Evolutionary conservation across 2,888 invertebrate species (phyloP).

Genomic region (Hypsopygia costalis): DNA sequence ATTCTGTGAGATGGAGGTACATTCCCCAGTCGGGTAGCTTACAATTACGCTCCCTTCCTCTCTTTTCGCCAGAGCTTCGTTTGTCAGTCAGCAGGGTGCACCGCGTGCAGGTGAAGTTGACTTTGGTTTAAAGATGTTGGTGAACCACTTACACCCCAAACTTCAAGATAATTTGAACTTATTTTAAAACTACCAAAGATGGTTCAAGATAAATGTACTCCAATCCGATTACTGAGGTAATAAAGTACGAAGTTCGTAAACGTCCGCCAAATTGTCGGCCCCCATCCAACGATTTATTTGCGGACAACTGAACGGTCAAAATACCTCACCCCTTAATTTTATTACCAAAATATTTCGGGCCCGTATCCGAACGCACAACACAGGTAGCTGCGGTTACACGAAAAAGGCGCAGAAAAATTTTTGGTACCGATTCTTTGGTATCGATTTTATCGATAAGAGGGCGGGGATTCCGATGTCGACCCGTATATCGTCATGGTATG

Average conservation of each 20-base stretch:
- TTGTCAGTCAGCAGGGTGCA: too few species aligned
- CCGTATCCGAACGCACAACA: slow-evolving; percentile 6
- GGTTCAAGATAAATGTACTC: background rate
- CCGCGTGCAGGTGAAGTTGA: too few species aligned
- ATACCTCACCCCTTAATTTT: slow-evolving; percentile 23
- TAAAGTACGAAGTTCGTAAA: slow-evolving; percentile 1
- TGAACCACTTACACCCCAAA: too few species aligned
- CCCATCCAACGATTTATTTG: slow-evolving; percentile 34
- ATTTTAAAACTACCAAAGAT: background rate
- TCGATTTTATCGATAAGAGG: slow-evolving; percentile 6
- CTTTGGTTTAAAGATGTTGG: too few species aligned
- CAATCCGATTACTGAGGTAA: background rate
- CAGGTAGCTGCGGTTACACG: slow-evolving; percentile 6
- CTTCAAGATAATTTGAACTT: too few species aligned
- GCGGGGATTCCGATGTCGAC: slow-evolving; percentile 2
- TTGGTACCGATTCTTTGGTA: background rate
- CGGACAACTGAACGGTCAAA: slow-evolving; percentile 26
- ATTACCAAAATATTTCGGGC: slow-evolving; percentile 8
- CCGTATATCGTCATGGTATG: slow-evolving; percentile 2
- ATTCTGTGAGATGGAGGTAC: too few species aligned
- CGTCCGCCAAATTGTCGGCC: slow-evolving; percentile 15
- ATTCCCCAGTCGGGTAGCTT: too few species aligned
- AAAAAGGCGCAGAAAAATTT: background rate
- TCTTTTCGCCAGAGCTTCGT: too few species aligned
- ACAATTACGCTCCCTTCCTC: too few species aligned